Base-by-base conservation (phyloP, 2,113 vertebrate genomes). In the Odobenus rosmarus region DNA sequence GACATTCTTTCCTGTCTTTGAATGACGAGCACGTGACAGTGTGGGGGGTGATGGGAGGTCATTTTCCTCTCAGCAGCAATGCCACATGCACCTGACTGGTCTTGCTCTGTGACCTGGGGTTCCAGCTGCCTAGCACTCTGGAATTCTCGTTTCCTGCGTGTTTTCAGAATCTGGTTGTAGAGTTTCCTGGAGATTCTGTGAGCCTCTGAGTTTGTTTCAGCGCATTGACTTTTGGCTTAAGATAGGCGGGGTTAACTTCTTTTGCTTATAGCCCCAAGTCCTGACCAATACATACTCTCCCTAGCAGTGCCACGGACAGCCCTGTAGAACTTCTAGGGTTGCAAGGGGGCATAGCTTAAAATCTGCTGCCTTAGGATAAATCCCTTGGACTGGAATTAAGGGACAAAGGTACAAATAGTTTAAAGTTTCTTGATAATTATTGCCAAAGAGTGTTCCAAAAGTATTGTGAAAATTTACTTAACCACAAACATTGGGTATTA, bases 341-440 rank as follows among this genome's bases (percentile, higher is more conserved):
- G 23, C 84, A 92, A 96, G 83, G 80, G 80, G 93, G 39, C 57
- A 36, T 11, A 82, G 62, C 95, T 96, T 95, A 94, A 93, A 96
- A 95, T 95, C 76, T 93, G 62, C 94, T 96, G 90, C 53, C 76
- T 94, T 79, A 93, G 92, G 76, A 88, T 69, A 95, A 98, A 97
- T 90, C 64, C 49, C 59, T 90, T 95, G 88, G 97, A 88, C 90
- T 82, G 93, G 55, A 96, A 97, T 95, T 96, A 94, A 96, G 93
- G 97, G 84, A 89, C 90, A 96, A 98, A 97, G 83, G 62, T 96
- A 97, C 93, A 96, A 92, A 96, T 64, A 91, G 82, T 95, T 97
- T 96, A 79, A 96, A 94, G 61, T 92, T 96, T 94, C 90, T 97
- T 92, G 95, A 95, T 95, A 95, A 96, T 97, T 88, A 96, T 94